A percentile compares a stretch with the other conserved stretches of the same genome.
Conservation (phyloP, 1,140 invertebrate species). For the Drosophila kohkoa region DNA sequence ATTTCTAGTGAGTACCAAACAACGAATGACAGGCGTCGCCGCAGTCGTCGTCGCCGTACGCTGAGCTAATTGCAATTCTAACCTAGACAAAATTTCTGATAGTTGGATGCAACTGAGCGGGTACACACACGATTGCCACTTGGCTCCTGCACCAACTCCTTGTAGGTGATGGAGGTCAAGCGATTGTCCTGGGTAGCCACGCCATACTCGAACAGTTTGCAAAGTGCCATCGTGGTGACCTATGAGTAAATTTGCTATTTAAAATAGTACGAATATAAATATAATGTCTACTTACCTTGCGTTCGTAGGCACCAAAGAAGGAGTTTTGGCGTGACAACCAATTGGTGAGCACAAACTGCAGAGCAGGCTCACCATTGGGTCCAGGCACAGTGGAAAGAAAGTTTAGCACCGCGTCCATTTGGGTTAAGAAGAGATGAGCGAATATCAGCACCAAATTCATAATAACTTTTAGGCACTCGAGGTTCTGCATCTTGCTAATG, state of each 20-base stretch:
- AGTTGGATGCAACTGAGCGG: conserved; percentile 73
- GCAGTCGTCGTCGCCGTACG: conserved; percentile 1
- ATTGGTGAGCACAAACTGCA: conserved; percentile 91
- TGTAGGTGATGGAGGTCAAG: conserved; percentile 86
- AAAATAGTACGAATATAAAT: not conserved
- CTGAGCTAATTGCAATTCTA: conserved; percentile 46
- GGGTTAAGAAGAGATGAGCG: conserved; percentile 90
- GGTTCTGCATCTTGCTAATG: conserved; percentile 91
- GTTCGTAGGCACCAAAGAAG: too few species aligned
- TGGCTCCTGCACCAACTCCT: conserved; percentile 81
- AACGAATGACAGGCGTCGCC: conserved; percentile 11
- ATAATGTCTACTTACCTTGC: too few species aligned
- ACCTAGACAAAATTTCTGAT: conserved; percentile 83
- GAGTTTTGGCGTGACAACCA: conserved; percentile 91
- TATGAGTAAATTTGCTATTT: conserved; percentile 3
- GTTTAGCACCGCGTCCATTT: conserved; percentile 91
- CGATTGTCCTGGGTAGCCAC: conserved; percentile 86
- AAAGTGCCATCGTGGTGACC: conserved; percentile 87
- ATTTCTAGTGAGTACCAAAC: conserved; percentile 89
- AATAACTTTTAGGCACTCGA: conserved; percentile 87
- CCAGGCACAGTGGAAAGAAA: conserved; percentile 92
- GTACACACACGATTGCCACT: conserved; percentile 79
- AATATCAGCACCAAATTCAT: conserved; percentile 92
- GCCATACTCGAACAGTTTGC: conserved; percentile 87
- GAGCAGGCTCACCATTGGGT: conserved; percentile 89